Evolutionary conservation across 2,797 vertebrate genomes (phyloP).

Genomic region (Cyclura pinguis): DNA sequence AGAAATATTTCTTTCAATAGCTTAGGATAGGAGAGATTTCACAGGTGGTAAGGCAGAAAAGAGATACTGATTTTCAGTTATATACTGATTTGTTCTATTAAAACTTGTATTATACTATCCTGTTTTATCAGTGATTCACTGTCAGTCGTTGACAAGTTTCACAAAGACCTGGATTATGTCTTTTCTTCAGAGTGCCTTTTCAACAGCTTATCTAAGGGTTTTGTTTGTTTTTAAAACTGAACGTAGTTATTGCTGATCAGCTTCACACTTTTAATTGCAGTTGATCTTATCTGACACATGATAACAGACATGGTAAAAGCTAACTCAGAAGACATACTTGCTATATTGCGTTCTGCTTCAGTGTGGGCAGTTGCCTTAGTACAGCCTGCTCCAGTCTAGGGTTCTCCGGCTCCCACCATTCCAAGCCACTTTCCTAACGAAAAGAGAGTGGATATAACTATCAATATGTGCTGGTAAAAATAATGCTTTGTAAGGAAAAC

Average conservation of each 20-base stretch:
- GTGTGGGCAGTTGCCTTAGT: neutral
- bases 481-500: neutral
- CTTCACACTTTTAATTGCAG: neutral
- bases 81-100: neutral
- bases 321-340: neutral
- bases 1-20: constrained; percentile 7
- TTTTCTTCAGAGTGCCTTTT: neutral
- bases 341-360: neutral
- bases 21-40: neutral
- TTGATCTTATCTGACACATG: neutral
- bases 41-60: neutral
- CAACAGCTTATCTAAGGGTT: neutral
- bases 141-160: neutral
- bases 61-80: constrained; percentile 4
- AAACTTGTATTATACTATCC: neutral
- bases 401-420: neutral
- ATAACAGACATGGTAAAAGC: neutral
- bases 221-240: neutral
- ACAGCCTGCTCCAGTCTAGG: neutral
- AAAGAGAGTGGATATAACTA: no score
- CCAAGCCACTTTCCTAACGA: no score
- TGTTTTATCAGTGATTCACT: constrained; percentile 12
- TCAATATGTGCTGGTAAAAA: no score
- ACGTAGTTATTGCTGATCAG: neutral
- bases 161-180: neutral